phyloP scores from a whole-genome alignment of 2,797 vertebrate species.

The Toxotes lorentzi region DNA sequence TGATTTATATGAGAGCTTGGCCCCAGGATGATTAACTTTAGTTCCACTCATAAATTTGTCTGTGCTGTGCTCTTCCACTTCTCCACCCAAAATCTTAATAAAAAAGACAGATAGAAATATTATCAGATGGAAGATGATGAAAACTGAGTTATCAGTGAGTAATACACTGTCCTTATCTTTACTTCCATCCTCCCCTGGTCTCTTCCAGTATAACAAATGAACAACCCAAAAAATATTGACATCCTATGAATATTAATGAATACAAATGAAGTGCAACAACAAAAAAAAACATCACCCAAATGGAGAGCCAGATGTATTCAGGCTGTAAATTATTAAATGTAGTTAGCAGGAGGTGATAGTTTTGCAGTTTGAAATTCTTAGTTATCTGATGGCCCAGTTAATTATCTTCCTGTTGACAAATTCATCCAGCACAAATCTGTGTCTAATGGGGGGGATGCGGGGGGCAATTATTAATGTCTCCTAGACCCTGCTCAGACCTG shows the following conservation, averaged over 20 bases:
- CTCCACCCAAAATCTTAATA: constrained; percentile 3
- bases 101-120: neutral
- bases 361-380: constrained; percentile 13
- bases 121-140: constrained; percentile 25
- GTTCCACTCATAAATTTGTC: neutral
- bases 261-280: constrained; percentile 1
- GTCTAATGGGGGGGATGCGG: constrained; percentile 13
- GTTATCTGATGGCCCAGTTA: neutral
- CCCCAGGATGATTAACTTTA: neutral
- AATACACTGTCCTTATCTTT: neutral
- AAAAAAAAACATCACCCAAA: neutral
- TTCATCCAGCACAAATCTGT: neutral
- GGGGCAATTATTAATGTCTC: neutral
- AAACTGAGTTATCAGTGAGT: constrained; percentile 8
- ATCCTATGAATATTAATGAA: constrained; percentile 29
- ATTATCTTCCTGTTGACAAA: constrained; percentile 21
- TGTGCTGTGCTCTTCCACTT: neutral
- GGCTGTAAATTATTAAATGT: constrained; percentile 39
- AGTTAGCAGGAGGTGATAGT: constrained; percentile 32
- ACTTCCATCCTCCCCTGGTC: neutral
- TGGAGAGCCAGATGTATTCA: constrained; percentile 22
- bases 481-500: too few relatives aligned
- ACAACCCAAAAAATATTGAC: constrained; percentile 20
- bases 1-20: constrained; percentile 3
- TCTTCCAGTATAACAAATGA: constrained; percentile 27